Percentiles rank a stretch among this genome's conserved stretches.
Conservation (phyloP, 1,140 invertebrate species). For the Hylaeus volcanicus region DNA sequence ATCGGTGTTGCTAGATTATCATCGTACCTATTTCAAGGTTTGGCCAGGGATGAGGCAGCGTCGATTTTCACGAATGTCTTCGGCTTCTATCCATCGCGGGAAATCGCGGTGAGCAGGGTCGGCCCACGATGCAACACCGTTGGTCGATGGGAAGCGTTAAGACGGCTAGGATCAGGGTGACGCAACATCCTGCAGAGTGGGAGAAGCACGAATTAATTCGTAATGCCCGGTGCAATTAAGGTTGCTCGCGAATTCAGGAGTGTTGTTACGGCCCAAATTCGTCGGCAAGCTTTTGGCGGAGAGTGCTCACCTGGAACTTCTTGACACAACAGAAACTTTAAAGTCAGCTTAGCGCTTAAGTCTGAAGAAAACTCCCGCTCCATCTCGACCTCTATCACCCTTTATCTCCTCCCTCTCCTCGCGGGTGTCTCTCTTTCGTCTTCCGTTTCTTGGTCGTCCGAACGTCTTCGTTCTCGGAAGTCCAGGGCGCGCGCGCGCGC, state of each 20-base stretch:
- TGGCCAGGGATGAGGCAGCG: background rate
- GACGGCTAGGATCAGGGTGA: slow-evolving; percentile 21
- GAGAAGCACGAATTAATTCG: slow-evolving; percentile 59
- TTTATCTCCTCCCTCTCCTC: slow-evolving; percentile 13
- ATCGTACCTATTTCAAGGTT: too few relatives aligned
- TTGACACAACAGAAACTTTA: slow-evolving; percentile 70
- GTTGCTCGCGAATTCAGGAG: slow-evolving; percentile 69
- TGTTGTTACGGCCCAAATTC: slow-evolving; percentile 63
- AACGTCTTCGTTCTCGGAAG: slow-evolving; percentile 30
- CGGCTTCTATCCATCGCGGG: background rate
- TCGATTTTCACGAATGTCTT: background rate
- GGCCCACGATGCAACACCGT: too few relatives aligned
- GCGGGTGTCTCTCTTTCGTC: slow-evolving; percentile 1
- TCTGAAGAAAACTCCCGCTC: slow-evolving; percentile 53
- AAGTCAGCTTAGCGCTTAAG: slow-evolving; percentile 67
- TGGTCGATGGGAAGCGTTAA: slow-evolving; percentile 22
- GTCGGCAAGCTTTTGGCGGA: slow-evolving; percentile 41
- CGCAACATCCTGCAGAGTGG: slow-evolving; percentile 15
- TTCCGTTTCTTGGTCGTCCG: slow-evolving; percentile 22
- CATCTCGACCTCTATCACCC: slow-evolving; percentile 11
- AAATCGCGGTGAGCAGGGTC: too few relatives aligned
- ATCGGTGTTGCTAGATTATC: too few relatives aligned
- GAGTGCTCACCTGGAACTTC: slow-evolving; percentile 63
- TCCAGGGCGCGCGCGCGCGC: background rate
- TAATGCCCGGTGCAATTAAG: slow-evolving; percentile 67